Percentiles rank a stretch among this genome's conserved stretches.
phyloP scores from a whole-genome alignment of 2,797 vertebrate species.

The Oryzias dopingdopingensis region DNA sequence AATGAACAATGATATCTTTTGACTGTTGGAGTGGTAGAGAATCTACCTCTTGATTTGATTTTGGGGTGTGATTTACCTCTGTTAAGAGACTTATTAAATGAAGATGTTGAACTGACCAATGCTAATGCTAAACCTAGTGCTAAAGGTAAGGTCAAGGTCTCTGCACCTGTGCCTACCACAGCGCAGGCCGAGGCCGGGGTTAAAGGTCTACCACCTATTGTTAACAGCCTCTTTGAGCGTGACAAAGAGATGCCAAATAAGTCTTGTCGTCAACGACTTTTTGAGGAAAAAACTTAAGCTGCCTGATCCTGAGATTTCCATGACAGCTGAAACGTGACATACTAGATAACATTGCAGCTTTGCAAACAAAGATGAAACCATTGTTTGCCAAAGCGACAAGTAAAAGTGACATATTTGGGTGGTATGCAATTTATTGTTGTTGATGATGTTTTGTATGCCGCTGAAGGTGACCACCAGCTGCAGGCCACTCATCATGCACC shows the following conservation, averaged over 20 bases:
- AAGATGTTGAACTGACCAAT: too few species aligned
- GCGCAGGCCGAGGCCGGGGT: background rate
- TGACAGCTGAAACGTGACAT: too few species aligned
- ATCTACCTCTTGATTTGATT: background rate
- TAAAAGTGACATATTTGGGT: too few species aligned
- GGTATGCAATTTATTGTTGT: too few species aligned
- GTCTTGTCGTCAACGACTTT: background rate
- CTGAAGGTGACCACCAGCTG: too few species aligned
- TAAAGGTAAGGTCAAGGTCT: background rate
- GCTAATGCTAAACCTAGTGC: background rate
- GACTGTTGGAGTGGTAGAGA: background rate
- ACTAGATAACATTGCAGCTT: too few species aligned
- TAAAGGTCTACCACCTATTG: background rate
- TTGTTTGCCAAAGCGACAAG: too few species aligned
- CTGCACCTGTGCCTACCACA: background rate
- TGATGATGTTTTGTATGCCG: too few species aligned
- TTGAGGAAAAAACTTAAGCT: background rate
- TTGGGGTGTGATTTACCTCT: background rate
- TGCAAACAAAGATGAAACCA: too few species aligned
- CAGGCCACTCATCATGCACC: too few species aligned
- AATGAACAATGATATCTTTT: conserved; percentile 1
- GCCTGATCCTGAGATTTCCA: too few species aligned
- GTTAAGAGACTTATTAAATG: background rate
- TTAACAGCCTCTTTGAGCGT: background rate
- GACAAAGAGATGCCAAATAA: background rate